A percentile compares a stretch with the other conserved stretches of the same genome.
Evolutionary conservation across 1,140 invertebrate species (phyloP).

Genomic region (Neuroterus valhalla): DNA sequence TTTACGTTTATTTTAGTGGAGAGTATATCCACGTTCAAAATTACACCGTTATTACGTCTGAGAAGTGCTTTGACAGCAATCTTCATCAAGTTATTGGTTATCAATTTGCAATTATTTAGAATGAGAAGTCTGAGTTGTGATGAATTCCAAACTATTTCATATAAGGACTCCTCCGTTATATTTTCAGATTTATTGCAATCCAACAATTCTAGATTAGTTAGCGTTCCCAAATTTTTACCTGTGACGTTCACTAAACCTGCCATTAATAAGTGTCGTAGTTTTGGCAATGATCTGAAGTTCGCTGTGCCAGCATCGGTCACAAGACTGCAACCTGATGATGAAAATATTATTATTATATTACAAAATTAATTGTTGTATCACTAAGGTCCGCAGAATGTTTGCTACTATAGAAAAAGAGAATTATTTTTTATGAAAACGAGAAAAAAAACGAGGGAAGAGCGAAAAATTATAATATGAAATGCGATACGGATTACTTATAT

Average conservation of each 20-base stretch:
- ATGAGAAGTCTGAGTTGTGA: neutral
- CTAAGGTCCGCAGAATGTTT: too few species aligned
- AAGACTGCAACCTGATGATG: neutral
- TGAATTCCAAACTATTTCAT: neutral
- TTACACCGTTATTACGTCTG: neutral
- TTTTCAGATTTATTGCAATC: constrained; percentile 1
- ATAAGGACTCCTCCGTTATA: neutral
- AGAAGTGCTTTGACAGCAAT: neutral
- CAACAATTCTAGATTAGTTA: neutral
- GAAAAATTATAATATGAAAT: too few species aligned
- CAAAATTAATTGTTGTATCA: too few species aligned
- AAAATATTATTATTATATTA: neutral
- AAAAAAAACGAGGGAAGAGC: too few species aligned
- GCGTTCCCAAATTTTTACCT: constrained; percentile 19
- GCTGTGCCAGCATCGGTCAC: neutral
- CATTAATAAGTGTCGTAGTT: neutral
- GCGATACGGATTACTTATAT: too few species aligned
- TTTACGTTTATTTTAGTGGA: neutral
- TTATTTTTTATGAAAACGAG: too few species aligned
- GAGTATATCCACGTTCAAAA: neutral
- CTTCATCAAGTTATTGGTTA: neutral
- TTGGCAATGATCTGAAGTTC: neutral
- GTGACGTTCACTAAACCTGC: neutral
- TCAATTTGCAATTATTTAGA: neutral
- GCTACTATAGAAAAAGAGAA: too few species aligned